A percentile compares a stretch with the other conserved stretches of the same genome.
Conservation (phyloP, 2,797 vertebrate genomes). For the Pelochelys cantorii region DNA sequence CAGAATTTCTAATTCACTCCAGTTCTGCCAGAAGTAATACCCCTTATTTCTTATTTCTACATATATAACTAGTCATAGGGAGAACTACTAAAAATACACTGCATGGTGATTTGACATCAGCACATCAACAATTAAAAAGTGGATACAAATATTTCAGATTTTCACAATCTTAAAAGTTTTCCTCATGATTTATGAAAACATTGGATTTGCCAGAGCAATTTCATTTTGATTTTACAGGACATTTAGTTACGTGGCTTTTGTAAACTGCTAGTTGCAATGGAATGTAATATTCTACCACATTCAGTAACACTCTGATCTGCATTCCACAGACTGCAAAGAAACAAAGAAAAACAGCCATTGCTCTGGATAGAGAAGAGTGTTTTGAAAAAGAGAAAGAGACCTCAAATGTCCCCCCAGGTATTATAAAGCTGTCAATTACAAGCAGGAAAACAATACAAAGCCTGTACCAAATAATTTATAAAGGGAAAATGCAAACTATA, state of each 20-base stretch:
- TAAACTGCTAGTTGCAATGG: constrained; percentile 79
- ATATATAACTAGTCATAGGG: constrained; percentile 75
- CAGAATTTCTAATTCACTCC: constrained; percentile 85
- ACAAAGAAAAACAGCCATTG: constrained; percentile 83
- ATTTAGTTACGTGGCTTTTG: constrained; percentile 72
- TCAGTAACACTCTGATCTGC: constrained; percentile 81
- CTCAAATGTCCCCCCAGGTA: constrained; percentile 80
- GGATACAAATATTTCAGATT: constrained; percentile 79
- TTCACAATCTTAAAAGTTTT: constrained; percentile 73
- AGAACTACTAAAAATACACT: constrained; percentile 82
- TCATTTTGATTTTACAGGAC: constrained; percentile 73
- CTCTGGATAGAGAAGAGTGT: constrained; percentile 76
- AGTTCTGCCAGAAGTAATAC: constrained; percentile 81
- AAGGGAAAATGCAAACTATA: constrained; percentile 56
- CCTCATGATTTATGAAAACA: constrained; percentile 76
- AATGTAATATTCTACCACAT: constrained; percentile 77
- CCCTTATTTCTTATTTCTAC: constrained; percentile 79
- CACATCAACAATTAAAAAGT: constrained; percentile 85
- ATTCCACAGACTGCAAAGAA: constrained; percentile 82
- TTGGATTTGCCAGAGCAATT: constrained; percentile 67
- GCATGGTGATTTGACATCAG: constrained; percentile 77
- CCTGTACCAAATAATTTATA: constrained; percentile 75
- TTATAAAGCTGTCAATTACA: constrained; percentile 85
- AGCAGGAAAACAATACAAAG: constrained; percentile 78
- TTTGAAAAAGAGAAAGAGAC: constrained; percentile 83